Evolutionary conservation across 1,140 invertebrate genomes (phyloP).

Genomic region (Mesaphorura yosii): DNA sequence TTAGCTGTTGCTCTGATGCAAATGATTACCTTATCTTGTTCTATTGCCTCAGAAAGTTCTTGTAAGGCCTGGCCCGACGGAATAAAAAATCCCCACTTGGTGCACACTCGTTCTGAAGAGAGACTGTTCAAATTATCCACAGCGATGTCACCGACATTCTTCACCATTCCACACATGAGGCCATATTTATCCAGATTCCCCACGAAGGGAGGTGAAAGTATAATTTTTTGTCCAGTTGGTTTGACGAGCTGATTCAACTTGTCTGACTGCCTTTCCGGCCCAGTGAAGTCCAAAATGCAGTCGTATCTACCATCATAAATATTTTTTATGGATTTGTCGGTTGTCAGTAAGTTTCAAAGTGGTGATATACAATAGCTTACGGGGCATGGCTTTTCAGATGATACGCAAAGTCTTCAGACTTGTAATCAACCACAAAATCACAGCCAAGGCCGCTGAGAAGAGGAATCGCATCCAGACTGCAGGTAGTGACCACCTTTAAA

Average conservation of each 20-base stretch:
- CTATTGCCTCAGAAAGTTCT: background rate
- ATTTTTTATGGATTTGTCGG: background rate
- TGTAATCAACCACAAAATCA: slow-evolving; percentile 68
- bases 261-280: slow-evolving; percentile 49
- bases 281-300: slow-evolving; percentile 72
- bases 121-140: slow-evolving; percentile 9
- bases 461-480: slow-evolving; percentile 57
- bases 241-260: slow-evolving; percentile 40
- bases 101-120: background rate
- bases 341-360: background rate
- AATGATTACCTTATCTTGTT: slow-evolving; percentile 3
- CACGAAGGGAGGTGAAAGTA: slow-evolving; percentile 68
- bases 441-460: slow-evolving; percentile 58
- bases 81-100: slow-evolving; percentile 27
- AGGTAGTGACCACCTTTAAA: slow-evolving; percentile 57
- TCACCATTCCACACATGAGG: slow-evolving; percentile 35
- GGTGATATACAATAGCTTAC: slow-evolving; percentile 38
- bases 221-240: slow-evolving; percentile 64
- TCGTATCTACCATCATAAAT: slow-evolving; percentile 52
- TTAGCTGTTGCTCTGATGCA: background rate
- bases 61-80: slow-evolving; percentile 2
- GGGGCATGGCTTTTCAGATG: slow-evolving; percentile 51
- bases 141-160: slow-evolving; percentile 5
- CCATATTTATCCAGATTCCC: slow-evolving; percentile 69
- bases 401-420: slow-evolving; percentile 45